Evolutionary conservation across 2,888 invertebrate genomes (phyloP), one percentile per base, ranked within the genome.

Genomic region (Caenorhabditis japonica): DNA sequence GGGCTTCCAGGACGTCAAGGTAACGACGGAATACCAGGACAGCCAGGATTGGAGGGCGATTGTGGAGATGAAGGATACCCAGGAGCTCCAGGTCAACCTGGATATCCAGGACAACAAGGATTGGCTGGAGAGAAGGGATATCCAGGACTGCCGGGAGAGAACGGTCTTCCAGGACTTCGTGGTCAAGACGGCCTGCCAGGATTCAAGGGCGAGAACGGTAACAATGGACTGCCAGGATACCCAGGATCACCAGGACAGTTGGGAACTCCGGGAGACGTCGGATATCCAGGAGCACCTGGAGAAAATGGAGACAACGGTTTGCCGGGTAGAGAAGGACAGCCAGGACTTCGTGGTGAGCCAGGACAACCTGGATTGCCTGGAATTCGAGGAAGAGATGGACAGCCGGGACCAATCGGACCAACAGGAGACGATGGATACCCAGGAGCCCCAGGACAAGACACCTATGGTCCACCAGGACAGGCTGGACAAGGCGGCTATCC

Each of bases 401-500:
- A 61, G n/a, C 81, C 82, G 52, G 88, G 82, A 77, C 79, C 46
- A n/a, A 79, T 83, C 49, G 88, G 88, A 46, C 81, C 82, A 41
- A 77, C 82, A 43, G 88, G 88, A 68, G 84, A 82, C 36, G 78
- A 84, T 44, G 79, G 81, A 33, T 44, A 64, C 12, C 78, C 82
- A 38, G 84, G 84, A 46, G 41, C 64, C 4, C 79, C 91, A n/a
- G 88, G 88, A 36, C 47, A 73, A 51, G 75, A 74, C 47, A 69
- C 27, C 25, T 81, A 84, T 55, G 84, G 84, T 36, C 79, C 51
- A 23, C 76, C 78, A 30, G 85, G 85, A 70, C 58, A 75, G 19
- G 72, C 75, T 53, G 85, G 84, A 43, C 60, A 64, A 4, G 64
- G 77, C 34, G 83, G 83, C 33, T 71, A 59, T 43, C 79, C 80